Conservation (phyloP, 2,888 invertebrate species). For the Spilarctia lutea region DNA sequence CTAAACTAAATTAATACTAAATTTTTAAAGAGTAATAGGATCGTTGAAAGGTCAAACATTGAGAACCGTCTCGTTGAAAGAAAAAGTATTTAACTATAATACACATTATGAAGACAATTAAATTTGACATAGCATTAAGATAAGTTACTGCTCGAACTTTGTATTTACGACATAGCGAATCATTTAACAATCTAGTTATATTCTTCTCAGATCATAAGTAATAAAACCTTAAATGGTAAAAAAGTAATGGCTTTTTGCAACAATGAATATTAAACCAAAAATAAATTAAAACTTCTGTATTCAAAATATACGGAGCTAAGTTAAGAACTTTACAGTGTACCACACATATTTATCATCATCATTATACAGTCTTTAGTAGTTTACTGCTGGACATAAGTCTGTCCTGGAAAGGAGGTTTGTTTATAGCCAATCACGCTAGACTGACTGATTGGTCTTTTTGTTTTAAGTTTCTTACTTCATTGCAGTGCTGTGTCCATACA, state of each 20-base stretch:
- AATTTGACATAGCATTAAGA: not conserved
- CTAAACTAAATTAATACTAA: not conserved
- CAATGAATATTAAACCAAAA: not conserved
- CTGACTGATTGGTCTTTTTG: too few species aligned
- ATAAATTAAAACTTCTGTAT: too few species aligned
- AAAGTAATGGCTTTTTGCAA: not conserved
- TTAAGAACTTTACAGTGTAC: too few species aligned
- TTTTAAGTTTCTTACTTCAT: too few species aligned
- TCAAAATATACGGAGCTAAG: too few species aligned
- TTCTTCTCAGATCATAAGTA: not conserved
- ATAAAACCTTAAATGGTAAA: slow-evolving; percentile 1
- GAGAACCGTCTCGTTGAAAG: not conserved
- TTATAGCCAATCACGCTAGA: too few species aligned
- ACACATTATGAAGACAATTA: not conserved
- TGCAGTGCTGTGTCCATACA: too few species aligned
- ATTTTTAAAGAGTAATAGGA: not conserved
- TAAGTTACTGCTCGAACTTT: slow-evolving; percentile 8
- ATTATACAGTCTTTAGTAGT: too few species aligned
- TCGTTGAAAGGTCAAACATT: not conserved
- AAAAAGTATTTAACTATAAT: not conserved
- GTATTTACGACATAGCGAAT: slow-evolving; percentile 8
- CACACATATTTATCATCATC: too few species aligned
- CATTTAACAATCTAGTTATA: slow-evolving; percentile 8
- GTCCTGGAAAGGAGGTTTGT: too few species aligned
- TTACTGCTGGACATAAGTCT: too few species aligned